A percentile compares a stretch with the other conserved stretches of the same genome.
Evolutionary conservation across 2,797 vertebrate genomes (phyloP).

Genomic region (Catostomus latipinnis): DNA sequence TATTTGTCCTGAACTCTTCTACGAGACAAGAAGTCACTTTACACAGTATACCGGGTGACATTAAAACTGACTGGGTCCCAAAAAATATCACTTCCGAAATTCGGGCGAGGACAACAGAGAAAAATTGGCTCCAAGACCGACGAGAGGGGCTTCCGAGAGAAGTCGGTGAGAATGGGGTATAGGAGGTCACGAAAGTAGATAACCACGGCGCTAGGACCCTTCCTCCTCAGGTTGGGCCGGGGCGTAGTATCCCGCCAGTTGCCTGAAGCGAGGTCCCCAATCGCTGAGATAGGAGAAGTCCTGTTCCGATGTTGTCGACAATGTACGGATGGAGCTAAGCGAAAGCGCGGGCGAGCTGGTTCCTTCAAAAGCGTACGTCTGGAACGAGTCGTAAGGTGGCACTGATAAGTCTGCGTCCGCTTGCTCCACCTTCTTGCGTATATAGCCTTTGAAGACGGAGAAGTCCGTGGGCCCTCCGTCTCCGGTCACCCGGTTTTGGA

Average conservation of each 20-base stretch:
- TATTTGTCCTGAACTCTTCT: conserved; percentile 22
- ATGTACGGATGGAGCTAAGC: conserved; percentile 94
- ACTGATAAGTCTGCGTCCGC: conserved; percentile 92
- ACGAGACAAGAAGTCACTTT: conserved; percentile 43
- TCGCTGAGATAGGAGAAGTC: conserved; percentile 95
- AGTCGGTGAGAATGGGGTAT: conserved; percentile 8
- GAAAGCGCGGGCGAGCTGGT: conserved; percentile 89
- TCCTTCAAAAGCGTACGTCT: conserved; percentile 98
- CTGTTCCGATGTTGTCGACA: conserved; percentile 93
- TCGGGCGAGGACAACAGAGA: conserved; percentile 60
- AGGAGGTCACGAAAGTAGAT: conserved; percentile 52
- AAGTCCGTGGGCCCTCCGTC: conserved; percentile 83
- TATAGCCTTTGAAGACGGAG: conserved; percentile 94
- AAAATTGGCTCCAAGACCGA: neutral
- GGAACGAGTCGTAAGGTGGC: conserved; percentile 98
- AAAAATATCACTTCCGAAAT: conserved; percentile 12
- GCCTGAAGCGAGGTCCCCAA: conserved; percentile 96
- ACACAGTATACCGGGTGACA: conserved; percentile 22
- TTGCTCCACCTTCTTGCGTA: conserved; percentile 95
- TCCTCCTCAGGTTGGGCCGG: conserved; percentile 87
- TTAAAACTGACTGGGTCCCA: conserved; percentile 39
- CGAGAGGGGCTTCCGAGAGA: conserved; percentile 52
- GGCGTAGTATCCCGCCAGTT: conserved; percentile 92
- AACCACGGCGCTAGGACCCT: conserved; percentile 84
- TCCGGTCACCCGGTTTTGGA: conserved; percentile 75